Conservation (phyloP, 2,113 vertebrate species). For the Equus przewalskii region DNA sequence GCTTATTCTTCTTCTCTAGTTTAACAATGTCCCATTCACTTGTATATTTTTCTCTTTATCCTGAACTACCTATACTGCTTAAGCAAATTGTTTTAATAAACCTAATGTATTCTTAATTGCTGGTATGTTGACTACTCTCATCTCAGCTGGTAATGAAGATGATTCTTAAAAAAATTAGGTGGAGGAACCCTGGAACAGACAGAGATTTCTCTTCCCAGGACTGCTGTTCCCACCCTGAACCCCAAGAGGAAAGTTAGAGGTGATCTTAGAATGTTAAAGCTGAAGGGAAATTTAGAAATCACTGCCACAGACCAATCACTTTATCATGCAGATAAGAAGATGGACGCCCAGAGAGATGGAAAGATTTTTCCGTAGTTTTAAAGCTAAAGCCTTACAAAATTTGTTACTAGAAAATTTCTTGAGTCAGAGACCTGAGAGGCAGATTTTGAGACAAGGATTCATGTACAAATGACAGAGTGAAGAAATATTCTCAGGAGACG, state of each 20-base stretch:
- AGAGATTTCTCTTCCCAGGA: background rate
- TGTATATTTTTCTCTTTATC: background rate
- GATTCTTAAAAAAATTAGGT: background rate
- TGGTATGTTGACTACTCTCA: background rate
- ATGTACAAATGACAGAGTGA: background rate
- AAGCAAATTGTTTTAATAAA: conserved; percentile 40
- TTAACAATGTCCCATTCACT: background rate
- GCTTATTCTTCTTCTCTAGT: background rate
- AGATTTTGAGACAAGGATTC: background rate
- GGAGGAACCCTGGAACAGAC: background rate
- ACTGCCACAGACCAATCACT: background rate
- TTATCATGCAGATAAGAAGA: background rate
- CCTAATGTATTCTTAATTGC: background rate
- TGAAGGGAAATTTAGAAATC: background rate
- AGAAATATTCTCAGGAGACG: background rate
- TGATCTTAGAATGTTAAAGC: background rate
- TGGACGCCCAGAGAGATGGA: background rate
- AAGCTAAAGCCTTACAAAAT: background rate
- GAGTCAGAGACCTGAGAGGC: background rate
- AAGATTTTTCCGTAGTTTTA: background rate
- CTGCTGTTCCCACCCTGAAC: background rate
- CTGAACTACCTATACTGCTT: background rate
- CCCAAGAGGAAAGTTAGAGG: background rate
- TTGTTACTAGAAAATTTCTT: conserved; percentile 18
- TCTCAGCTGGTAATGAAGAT: background rate